Evolutionary conservation across 2,113 vertebrate species (phyloP), one percentile per base, ranked within the genome.

Genomic region (Turnix velox): DNA sequence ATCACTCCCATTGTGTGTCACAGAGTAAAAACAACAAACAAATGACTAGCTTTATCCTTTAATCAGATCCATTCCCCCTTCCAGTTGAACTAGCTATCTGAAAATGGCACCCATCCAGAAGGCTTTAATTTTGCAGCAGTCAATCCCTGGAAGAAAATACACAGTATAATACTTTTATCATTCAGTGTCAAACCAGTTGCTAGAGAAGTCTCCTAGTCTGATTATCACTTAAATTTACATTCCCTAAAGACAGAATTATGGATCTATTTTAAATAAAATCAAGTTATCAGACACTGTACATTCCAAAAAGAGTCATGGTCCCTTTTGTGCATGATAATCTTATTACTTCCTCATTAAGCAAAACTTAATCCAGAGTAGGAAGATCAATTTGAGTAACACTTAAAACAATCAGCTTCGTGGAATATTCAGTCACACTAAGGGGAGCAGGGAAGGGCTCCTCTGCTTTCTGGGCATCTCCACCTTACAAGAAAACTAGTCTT

Each of bases 301-400:
- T 37, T 84, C 57, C 52, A 73, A 48, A 83, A 71, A 88, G 45
- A 73, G 65, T 75, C 66, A 33, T 4, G 40, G 84, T 31, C 74
- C 68, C 94, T 91, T 95, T 89, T 84, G 68, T 63, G 54, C 82
- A 30, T 37, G 55, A 48, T 87, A 92, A 95, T 92, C 79, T 83
- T 77, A 74, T 95, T 91, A 90, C 40, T 86, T 59, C 59, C 72
- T 84, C 58, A 81, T 89, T 88, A 90, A 96, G 62, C 89, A 89
- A 80, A 93, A 93, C 86, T 93, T 92, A 95, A 92, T 92, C 77
- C 88, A 52, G 93, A 93, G 67, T 75, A 94, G 84, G 69, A 61
- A 80, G 94, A 95, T 94, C 78, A 95, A 76, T 92, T 77, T 78
- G 84, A 92, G 69, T 27, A 91, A 77, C 81, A 90, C 75, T 94